A percentile compares a stretch with the other conserved stretches of the same genome.
phyloP scores from a whole-genome alignment of 2,888 invertebrate genomes.

The Pediacus dermestoides region DNA sequence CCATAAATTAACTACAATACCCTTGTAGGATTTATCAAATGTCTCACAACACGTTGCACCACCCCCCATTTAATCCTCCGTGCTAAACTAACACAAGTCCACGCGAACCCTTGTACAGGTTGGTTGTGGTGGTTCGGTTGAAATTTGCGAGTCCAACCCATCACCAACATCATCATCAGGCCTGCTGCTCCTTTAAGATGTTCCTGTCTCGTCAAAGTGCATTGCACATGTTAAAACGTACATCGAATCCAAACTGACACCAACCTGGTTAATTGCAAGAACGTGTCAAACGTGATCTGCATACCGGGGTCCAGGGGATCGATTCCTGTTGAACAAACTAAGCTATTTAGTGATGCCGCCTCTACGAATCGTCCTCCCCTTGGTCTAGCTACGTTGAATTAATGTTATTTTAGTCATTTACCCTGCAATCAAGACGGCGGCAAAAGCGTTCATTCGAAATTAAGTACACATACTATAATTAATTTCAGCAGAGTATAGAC shows the following conservation, averaged over 20 bases:
- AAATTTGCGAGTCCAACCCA: too few species aligned
- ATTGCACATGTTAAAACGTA: slow-evolving; percentile 25
- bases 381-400: not conserved
- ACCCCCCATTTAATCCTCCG: too few species aligned
- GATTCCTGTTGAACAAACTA: slow-evolving; percentile 38
- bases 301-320: slow-evolving; percentile 31
- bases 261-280: slow-evolving; percentile 41
- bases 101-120: too few species aligned
- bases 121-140: too few species aligned
- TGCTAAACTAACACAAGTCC: too few species aligned
- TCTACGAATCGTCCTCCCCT: not conserved
- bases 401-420: slow-evolving; percentile 2
- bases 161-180: too few species aligned
- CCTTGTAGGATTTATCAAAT: too few species aligned
- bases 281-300: slow-evolving; percentile 47
- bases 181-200: too few species aligned
- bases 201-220: not conserved
- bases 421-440: slow-evolving; percentile 2
- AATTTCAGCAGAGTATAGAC: too few species aligned
- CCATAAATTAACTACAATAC: too few species aligned
- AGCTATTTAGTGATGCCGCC: slow-evolving; percentile 38
- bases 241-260: slow-evolving; percentile 17
- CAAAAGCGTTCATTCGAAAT: slow-evolving; percentile 1
- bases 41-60: too few species aligned
- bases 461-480: slow-evolving; percentile 2